Evolutionary conservation across 1,140 invertebrate species (phyloP), one percentile per base, ranked within the genome.

Genomic region (Apis cerana): DNA sequence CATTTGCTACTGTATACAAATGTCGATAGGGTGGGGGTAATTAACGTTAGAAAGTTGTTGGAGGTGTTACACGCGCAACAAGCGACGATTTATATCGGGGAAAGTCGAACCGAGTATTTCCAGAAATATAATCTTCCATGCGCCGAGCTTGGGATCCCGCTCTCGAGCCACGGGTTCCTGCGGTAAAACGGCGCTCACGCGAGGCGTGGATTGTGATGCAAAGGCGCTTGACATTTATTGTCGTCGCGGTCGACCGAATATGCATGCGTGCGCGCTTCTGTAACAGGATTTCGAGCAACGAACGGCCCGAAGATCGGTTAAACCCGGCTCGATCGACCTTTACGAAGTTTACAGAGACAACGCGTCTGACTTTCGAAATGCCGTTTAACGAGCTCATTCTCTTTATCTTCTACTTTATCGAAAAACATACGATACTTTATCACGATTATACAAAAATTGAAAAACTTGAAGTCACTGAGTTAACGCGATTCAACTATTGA

Each of bases 291-390:
- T 82, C 68, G 62, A 77, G 54, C 33, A 33, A 33, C 33, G 77
- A 86, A 75, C 80, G 23, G 62, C 52, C 15, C 33, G 61, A 71
- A 85, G 85, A 87, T 87, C 86, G 81, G 86, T 87, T 74, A 85
- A 27, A 67, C 86, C 82, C 59, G 81, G 76, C 54, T 59, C 64
- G 64, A 75, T 52, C 9, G 27, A 33, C 10, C 5, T 43, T 43
- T 43, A 5, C 33, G 33, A 43, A 43, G 33, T 43, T 33, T 33
- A 33, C 33, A 4, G 33, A 33, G 33, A 33, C 33, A 33, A 33
- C 33, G 33, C 3, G 33, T 33, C 33, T 33, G 33, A 33, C 33
- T 33, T 33, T 33, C 33, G 33, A 33, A 33, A 33, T 33, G 33
- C 33, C 33, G 27, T 27, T 27, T 27, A 27, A 27, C 27, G 33